Evolutionary conservation across 2,888 invertebrate genomes (phyloP).

Genomic region (Thera britannica): DNA sequence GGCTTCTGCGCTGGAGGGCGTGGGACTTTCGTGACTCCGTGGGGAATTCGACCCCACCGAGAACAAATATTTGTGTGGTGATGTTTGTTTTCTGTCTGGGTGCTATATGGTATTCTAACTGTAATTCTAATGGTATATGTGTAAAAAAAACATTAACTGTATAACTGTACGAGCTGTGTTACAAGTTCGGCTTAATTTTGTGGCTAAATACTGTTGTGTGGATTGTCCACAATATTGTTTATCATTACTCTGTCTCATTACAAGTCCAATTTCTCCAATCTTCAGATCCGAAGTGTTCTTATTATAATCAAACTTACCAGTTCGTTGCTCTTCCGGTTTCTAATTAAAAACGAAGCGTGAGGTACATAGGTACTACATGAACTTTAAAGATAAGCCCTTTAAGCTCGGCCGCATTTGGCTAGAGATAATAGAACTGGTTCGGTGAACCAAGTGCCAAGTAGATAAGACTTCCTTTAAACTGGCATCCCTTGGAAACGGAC

Average conservation of each 20-base stretch:
- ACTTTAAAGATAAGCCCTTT: slow-evolving; percentile 47
- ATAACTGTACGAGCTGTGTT: too few relatives aligned
- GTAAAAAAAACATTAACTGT: too few relatives aligned
- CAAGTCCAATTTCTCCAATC: slow-evolving; percentile 6
- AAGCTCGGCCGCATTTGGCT: slow-evolving; percentile 40
- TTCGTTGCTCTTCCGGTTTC: slow-evolving; percentile 44
- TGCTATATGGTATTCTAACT: too few relatives aligned
- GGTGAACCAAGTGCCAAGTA: slow-evolving; percentile 38
- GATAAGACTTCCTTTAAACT: slow-evolving; percentile 48
- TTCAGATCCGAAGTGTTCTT: slow-evolving; percentile 27
- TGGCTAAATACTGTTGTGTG: too few relatives aligned
- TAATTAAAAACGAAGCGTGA: slow-evolving; percentile 40
- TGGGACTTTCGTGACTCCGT: too few relatives aligned
- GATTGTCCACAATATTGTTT: too few relatives aligned
- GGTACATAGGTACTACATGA: slow-evolving; percentile 18
- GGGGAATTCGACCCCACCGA: too few relatives aligned
- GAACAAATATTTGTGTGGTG: too few relatives aligned
- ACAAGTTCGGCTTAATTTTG: too few relatives aligned
- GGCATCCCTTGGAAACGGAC: background rate
- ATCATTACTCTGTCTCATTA: background rate
- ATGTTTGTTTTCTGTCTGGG: too few relatives aligned
- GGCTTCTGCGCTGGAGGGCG: too few relatives aligned
- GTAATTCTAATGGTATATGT: too few relatives aligned
- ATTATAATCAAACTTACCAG: slow-evolving; percentile 38
- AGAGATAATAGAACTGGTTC: slow-evolving; percentile 45